A percentile compares a stretch with the other conserved stretches of the same genome.
phyloP scores from a whole-genome alignment of 2,113 vertebrate genomes.

The Tyrannus savana region DNA sequence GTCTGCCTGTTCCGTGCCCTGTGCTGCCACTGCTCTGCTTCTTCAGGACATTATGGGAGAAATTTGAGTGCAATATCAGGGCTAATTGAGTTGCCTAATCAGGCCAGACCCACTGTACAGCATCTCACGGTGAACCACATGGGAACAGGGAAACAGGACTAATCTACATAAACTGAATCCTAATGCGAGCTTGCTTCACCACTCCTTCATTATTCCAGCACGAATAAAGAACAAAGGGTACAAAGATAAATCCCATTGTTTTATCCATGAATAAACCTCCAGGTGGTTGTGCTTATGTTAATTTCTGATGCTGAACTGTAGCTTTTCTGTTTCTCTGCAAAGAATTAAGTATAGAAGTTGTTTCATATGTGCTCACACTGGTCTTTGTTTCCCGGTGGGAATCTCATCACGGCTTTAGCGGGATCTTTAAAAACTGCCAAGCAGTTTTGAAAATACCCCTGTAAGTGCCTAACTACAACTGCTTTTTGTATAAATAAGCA shows the following conservation, averaged over 20 bases:
- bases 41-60: neutral
- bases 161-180: neutral
- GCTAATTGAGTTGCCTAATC: neutral
- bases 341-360: slow-evolving; percentile 33
- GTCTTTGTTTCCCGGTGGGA: slow-evolving; percentile 42
- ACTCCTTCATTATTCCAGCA: slow-evolving; percentile 9
- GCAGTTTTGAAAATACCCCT: neutral
- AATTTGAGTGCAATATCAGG: neutral
- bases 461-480: slow-evolving; percentile 6
- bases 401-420: neutral
- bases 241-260: slow-evolving; percentile 52
- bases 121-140: neutral
- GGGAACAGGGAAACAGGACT: neutral
- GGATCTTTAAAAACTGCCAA: neutral
- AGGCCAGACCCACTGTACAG: neutral
- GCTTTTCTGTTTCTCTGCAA: slow-evolving; percentile 45
- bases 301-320: slow-evolving; percentile 33
- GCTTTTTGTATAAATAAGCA: slow-evolving; percentile 24
- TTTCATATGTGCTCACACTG: slow-evolving; percentile 33
- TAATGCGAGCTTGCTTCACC: neutral
- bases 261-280: slow-evolving; percentile 45
- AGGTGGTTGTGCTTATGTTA: slow-evolving; percentile 51
- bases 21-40: neutral
- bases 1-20: neutral
- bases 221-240: slow-evolving; percentile 2